Percentiles rank a stretch among this genome's conserved stretches.
phyloP scores from a whole-genome alignment of 2,888 invertebrate genomes.

The Pyrocoelia pectoralis region DNA sequence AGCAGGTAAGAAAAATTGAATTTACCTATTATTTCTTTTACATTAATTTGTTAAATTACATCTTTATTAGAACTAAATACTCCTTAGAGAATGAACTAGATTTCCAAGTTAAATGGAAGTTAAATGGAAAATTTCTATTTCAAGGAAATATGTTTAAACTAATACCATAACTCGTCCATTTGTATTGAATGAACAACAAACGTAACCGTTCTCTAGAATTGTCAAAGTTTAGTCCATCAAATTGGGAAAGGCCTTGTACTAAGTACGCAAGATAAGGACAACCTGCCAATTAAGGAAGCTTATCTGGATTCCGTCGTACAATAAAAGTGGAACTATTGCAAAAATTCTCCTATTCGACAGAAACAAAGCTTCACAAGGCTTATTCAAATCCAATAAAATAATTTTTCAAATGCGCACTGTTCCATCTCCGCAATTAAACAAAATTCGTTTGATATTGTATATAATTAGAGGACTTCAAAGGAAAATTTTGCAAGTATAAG shows the following conservation, averaged over 20 bases:
- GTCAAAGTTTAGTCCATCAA: slow-evolving; percentile 21
- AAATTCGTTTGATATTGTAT: slow-evolving; percentile 33
- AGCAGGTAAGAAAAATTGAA: too few relatives aligned
- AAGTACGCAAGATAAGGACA: slow-evolving; percentile 19
- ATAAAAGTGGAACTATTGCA: slow-evolving; percentile 19
- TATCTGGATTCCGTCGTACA: slow-evolving; percentile 20
- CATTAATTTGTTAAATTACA: too few relatives aligned
- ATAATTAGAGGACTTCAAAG: slow-evolving; percentile 41
- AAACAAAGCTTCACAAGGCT: neutral
- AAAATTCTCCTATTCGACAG: slow-evolving; percentile 8
- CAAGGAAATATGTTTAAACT: neutral
- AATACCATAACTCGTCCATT: neutral
- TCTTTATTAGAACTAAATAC: too few relatives aligned
- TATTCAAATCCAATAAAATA: slow-evolving; percentile 19
- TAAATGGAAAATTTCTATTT: neutral
- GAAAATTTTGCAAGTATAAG: slow-evolving; percentile 33
- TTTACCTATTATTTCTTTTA: too few relatives aligned
- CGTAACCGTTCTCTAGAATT: neutral
- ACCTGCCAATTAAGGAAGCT: slow-evolving; percentile 28
- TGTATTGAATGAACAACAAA: slow-evolving; percentile 2
- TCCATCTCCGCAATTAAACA: slow-evolving; percentile 29
- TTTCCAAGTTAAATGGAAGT: too few relatives aligned
- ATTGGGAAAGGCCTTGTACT: slow-evolving; percentile 12
- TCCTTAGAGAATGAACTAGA: too few relatives aligned
- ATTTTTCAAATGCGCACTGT: slow-evolving; percentile 10